phyloP scores from a whole-genome alignment of 2,888 invertebrate genomes.

The Hemithea aestivaria region DNA sequence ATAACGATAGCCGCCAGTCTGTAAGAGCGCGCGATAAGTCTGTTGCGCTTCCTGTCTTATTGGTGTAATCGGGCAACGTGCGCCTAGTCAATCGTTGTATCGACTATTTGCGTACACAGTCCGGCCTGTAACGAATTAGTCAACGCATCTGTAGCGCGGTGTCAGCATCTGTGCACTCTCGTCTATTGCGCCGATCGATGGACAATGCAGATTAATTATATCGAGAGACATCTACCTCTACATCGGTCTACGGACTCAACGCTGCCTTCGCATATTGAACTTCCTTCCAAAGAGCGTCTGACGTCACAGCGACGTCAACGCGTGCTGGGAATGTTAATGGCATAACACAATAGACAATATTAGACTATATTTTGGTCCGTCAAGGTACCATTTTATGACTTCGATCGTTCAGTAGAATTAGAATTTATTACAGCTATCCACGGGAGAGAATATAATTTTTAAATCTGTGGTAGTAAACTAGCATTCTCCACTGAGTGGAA shows the following conservation, averaged over 20 bases:
- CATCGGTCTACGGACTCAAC: conserved; percentile 9
- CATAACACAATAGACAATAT: conserved; percentile 43
- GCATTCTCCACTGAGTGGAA: conserved; percentile 27
- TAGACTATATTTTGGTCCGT: conserved; percentile 29
- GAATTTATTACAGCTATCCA: conserved; percentile 26
- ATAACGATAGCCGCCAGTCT: conserved; percentile 20
- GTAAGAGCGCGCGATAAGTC: conserved; percentile 20
- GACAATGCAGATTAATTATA: conserved; percentile 29
- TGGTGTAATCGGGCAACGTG: conserved; percentile 57
- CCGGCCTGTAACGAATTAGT: conserved; percentile 66
- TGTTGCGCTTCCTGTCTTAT: conserved; percentile 29
- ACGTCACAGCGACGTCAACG: conserved; percentile 35
- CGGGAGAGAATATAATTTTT: conserved; percentile 23
- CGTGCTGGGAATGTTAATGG: conserved; percentile 43
- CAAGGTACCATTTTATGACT: conserved; percentile 24
- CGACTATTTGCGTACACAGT: conserved; percentile 62
- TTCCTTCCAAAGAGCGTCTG: conserved; percentile 26
- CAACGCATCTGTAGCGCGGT: conserved; percentile 56
- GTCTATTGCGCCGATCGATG: conserved; percentile 32
- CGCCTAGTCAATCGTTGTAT: conserved; percentile 61
- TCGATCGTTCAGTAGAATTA: conserved; percentile 23
- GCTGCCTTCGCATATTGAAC: conserved; percentile 11
- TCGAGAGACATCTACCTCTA: too few relatives aligned
- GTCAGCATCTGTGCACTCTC: conserved; percentile 51
- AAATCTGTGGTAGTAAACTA: conserved; percentile 17